phyloP scores from a whole-genome alignment of 2,888 invertebrate species.

The Acrobasis repandana region DNA sequence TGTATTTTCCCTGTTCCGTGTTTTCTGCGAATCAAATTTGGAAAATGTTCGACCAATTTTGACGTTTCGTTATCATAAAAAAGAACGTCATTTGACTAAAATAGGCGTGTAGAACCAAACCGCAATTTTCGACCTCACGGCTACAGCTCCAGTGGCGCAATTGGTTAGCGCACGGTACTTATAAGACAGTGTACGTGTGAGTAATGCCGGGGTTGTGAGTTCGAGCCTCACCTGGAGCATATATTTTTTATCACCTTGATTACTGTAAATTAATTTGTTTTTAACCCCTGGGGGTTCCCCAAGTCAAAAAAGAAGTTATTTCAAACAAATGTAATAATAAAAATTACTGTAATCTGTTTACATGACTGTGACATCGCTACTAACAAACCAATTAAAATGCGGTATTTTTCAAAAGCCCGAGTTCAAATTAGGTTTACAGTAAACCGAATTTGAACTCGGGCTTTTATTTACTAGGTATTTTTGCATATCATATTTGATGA shows the following conservation, averaged over 20 bases:
- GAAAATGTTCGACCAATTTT: conserved; percentile 42
- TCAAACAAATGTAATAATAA: not conserved
- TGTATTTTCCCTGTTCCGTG: conserved; percentile 33
- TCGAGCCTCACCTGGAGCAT: conserved; percentile 99
- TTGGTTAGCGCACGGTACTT: conserved; percentile 99
- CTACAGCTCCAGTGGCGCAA: conserved; percentile 98
- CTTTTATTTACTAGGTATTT: no score
- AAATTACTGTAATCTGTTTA: not conserved
- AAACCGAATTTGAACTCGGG: no score
- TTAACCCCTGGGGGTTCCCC: not conserved
- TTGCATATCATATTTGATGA: no score
- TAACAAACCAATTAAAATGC: no score
- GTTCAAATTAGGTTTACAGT: no score
- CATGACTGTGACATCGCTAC: no score
- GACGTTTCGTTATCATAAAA: conserved; percentile 53
- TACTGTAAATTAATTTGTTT: not conserved
- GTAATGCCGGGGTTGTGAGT: conserved; percentile 99
- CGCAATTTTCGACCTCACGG: conserved; percentile 47
- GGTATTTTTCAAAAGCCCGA: no score
- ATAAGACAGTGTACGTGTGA: conserved; percentile 97
- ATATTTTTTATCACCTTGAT: conserved; percentile 57
- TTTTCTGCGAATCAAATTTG: conserved; percentile 34
- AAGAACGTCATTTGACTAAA: conserved; percentile 61
- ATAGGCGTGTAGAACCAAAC: conserved; percentile 38
- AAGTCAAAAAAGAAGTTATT: not conserved